Percentiles rank a stretch among this genome's conserved stretches.
These are phyloP conservation scores for Rotaria magnacalcarata DNA, from an alignment of 2,888 invertebrate species.

Conservation along the genomic window DNA sequence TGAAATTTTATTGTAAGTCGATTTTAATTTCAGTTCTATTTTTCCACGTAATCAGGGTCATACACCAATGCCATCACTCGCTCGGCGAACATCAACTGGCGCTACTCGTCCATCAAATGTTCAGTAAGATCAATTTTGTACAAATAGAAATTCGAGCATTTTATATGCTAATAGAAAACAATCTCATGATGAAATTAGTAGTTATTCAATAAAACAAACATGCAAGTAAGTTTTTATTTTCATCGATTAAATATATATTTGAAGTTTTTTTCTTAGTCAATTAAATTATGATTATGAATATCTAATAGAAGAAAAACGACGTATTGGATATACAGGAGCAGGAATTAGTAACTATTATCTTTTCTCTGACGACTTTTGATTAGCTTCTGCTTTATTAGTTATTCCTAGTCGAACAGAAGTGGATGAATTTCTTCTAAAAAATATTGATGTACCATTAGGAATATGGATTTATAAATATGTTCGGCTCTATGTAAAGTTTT, in stretches of 20 bases:
- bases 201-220: neutral
- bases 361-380: neutral
- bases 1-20: no score
- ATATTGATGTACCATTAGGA: neutral
- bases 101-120: neutral
- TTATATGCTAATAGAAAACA: no score
- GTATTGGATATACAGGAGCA: neutral
- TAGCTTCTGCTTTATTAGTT: neutral
- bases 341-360: neutral
- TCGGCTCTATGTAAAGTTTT: neutral
- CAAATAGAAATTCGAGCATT: neutral
- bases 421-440: conserved; percentile 14
- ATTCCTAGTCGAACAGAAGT: neutral
- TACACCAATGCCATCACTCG: conserved; percentile 11
- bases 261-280: neutral
- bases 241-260: neutral
- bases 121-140: neutral
- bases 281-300: neutral
- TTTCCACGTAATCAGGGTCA: neutral
- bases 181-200: neutral
- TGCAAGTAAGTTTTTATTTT: neutral
- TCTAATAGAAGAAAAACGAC: neutral
- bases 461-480: conserved; percentile 6
- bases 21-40: neutral
- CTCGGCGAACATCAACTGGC: neutral